Conservation (phyloP, 2,113 vertebrate species). For the Nothobranchius kuhntae region DNA sequence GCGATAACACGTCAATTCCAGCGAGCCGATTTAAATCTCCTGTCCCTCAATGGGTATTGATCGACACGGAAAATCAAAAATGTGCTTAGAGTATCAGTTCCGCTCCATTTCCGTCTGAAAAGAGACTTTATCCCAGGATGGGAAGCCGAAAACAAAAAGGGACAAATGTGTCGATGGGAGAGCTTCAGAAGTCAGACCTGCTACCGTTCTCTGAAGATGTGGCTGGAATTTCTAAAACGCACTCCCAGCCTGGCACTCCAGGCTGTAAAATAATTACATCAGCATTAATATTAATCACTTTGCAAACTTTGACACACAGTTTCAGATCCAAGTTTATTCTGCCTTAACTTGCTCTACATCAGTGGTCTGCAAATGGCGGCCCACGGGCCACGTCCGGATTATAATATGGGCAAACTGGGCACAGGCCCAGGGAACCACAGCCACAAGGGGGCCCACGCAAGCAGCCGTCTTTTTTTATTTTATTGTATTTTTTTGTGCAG, state of each 20-base stretch:
- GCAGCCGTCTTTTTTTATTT: no score
- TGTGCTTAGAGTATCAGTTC: slow-evolving; percentile 25
- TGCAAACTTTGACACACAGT: slow-evolving; percentile 27
- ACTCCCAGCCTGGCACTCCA: slow-evolving; percentile 36
- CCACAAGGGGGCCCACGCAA: no score
- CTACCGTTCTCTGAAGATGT: slow-evolving; percentile 42
- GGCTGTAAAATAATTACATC: slow-evolving; percentile 65
- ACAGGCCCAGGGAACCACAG: no score
- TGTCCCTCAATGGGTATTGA: slow-evolving; percentile 30
- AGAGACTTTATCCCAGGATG: slow-evolving; percentile 3
- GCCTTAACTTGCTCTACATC: slow-evolving; percentile 6
- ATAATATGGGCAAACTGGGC: no score
- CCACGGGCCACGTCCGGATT: no score
- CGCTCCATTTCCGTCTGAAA: slow-evolving; percentile 8
- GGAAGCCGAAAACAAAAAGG: slow-evolving; percentile 27
- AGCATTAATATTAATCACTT: slow-evolving; percentile 59
- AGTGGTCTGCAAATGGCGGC: no score
- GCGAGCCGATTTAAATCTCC: slow-evolving; percentile 23
- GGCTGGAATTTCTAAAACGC: slow-evolving; percentile 46
- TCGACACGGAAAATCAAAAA: slow-evolving; percentile 41
- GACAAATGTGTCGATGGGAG: slow-evolving; percentile 41
- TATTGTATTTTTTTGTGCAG: no score
- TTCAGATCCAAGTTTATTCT: slow-evolving; percentile 15
- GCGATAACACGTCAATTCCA: slow-evolving; percentile 31
- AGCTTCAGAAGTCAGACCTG: slow-evolving; percentile 26